phyloP scores from a whole-genome alignment of 2,797 vertebrate genomes.

The Micropoecilia bifurca region DNA sequence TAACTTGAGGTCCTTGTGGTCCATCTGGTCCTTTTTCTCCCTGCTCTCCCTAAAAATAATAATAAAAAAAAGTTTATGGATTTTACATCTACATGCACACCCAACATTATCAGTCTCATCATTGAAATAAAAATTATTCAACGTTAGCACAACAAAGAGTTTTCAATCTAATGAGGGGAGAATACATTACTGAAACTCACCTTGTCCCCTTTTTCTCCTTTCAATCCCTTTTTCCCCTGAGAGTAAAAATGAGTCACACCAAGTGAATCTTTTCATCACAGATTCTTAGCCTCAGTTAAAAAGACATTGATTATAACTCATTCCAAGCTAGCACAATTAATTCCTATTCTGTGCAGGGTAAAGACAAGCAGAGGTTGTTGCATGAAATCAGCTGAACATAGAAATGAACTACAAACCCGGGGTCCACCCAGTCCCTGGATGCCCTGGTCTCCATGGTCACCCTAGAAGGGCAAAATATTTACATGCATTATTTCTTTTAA shows the following conservation, averaged over 20 bases:
- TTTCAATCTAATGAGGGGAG: slow-evolving; percentile 13
- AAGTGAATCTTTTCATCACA: slow-evolving; percentile 44
- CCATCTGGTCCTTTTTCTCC: slow-evolving; percentile 79
- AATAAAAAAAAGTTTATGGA: background rate
- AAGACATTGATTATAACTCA: slow-evolving; percentile 12
- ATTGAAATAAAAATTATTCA: slow-evolving; percentile 1
- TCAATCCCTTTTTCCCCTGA: slow-evolving; percentile 87
- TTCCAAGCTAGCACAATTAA: slow-evolving; percentile 17
- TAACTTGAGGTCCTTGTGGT: slow-evolving; percentile 79
- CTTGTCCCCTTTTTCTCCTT: slow-evolving; percentile 86
- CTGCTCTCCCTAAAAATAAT: slow-evolving; percentile 73
- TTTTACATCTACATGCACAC: background rate
- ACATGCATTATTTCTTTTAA: background rate
- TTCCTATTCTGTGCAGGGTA: slow-evolving; percentile 25
- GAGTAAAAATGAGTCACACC: slow-evolving; percentile 54
- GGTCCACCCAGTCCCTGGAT: slow-evolving; percentile 74
- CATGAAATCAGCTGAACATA: slow-evolving; percentile 16
- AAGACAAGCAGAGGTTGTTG: slow-evolving; percentile 22
- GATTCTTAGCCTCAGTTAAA: slow-evolving; percentile 15
- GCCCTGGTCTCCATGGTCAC: slow-evolving; percentile 78
- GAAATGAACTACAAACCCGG: slow-evolving; percentile 69
- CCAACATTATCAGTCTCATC: background rate
- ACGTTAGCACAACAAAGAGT: slow-evolving; percentile 13
- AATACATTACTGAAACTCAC: slow-evolving; percentile 63
- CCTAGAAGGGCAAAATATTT: slow-evolving; percentile 61